Evolutionary conservation across 2,113 vertebrate species (phyloP).

Genomic region (Holacanthus passer): DNA sequence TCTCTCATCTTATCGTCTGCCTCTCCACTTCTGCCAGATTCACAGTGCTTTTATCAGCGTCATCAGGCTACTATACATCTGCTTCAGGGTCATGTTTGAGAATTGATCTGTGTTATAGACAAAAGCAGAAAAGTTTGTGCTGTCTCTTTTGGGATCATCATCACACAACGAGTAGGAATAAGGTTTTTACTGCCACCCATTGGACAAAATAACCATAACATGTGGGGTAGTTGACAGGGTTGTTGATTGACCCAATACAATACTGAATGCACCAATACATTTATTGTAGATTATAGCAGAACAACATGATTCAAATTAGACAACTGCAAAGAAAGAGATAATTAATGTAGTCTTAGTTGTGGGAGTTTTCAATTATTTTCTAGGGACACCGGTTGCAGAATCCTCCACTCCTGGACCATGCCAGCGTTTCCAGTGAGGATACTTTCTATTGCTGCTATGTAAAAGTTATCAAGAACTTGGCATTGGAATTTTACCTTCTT

Average conservation of each 20-base stretch:
- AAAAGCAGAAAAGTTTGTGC: not conserved
- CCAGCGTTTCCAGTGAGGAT: too few relatives aligned
- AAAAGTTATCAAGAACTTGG: too few relatives aligned
- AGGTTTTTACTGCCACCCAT: slow-evolving; percentile 24
- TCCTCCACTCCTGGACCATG: too few relatives aligned
- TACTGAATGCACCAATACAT: not conserved
- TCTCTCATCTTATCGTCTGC: not conserved
- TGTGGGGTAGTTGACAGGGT: not conserved
- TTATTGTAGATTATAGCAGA: not conserved
- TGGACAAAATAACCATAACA: not conserved
- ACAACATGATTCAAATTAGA: not conserved
- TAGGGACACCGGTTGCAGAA: too few relatives aligned
- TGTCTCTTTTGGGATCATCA: not conserved
- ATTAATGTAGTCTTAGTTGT: not conserved
- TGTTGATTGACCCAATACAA: not conserved
- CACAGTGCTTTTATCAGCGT: not conserved
- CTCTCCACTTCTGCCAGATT: not conserved
- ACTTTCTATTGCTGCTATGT: too few relatives aligned
- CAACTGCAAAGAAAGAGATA: too few relatives aligned
- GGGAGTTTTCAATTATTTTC: too few relatives aligned
- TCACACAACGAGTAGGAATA: not conserved
- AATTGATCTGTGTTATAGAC: not conserved
- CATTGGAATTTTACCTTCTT: too few relatives aligned
- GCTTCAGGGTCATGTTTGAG: not conserved
- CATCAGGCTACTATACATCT: not conserved